Conservation (phyloP, 2,888 invertebrate species). For the Drosophila formosana region DNA sequence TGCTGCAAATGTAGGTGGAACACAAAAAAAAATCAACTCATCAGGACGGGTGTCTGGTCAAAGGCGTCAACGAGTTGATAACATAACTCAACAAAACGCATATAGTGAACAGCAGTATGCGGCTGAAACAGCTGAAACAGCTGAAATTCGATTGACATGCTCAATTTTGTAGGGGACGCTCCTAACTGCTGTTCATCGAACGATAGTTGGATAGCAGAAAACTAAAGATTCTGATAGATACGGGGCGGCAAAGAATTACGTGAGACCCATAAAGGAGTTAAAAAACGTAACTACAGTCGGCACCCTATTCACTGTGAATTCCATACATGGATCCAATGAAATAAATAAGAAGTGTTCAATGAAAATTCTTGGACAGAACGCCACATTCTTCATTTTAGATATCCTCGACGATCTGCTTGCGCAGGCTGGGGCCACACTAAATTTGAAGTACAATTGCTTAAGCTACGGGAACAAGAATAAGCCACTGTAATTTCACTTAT, state of each 20-base stretch:
- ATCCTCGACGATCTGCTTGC: constrained; percentile 18
- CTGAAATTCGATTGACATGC: too few species aligned
- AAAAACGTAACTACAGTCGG: background rate
- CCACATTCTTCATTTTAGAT: constrained; percentile 6
- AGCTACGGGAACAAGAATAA: background rate
- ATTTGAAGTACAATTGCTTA: background rate
- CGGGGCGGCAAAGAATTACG: too few species aligned
- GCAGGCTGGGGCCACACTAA: constrained; percentile 9
- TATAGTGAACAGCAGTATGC: background rate
- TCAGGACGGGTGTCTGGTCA: background rate
- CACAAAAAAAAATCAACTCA: background rate
- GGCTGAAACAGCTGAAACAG: background rate
- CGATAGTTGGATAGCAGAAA: too few species aligned
- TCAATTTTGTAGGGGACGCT: too few species aligned
- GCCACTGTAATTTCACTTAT: constrained; percentile 7
- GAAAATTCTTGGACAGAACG: background rate
- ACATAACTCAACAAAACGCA: background rate
- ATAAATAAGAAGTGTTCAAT: background rate
- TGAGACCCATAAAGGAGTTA: background rate
- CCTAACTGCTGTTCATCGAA: too few species aligned
- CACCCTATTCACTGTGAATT: background rate
- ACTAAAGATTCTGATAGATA: too few species aligned
- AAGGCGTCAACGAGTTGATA: background rate
- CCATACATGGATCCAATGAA: constrained; percentile 1
- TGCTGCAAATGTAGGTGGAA: background rate